phyloP scores from a whole-genome alignment of 2,888 invertebrate species.

The Furcula furcula region DNA sequence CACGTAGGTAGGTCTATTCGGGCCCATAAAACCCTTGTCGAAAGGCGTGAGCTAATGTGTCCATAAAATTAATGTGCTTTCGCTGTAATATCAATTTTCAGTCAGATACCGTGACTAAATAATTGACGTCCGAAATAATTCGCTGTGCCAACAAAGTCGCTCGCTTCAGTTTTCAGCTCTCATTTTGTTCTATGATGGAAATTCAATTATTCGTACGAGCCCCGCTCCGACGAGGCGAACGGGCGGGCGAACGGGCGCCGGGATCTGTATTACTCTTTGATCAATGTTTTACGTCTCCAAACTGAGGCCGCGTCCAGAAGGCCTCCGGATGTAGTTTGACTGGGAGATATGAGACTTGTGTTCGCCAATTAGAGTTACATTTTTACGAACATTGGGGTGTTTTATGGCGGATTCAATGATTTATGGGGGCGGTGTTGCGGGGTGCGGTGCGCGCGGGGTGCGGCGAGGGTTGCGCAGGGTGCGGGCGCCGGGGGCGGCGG shows the following conservation, averaged over 20 bases:
- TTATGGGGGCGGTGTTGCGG: conserved; percentile 77
- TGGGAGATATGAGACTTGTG: conserved; percentile 68
- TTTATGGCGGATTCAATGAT: conserved; percentile 81
- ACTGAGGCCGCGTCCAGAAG: conserved; percentile 48
- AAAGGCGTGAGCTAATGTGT: conserved; percentile 15
- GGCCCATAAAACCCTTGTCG: conserved; percentile 15
- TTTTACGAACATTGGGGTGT: conserved; percentile 79
- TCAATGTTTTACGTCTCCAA: conserved; percentile 68
- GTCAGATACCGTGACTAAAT: conserved; percentile 67
- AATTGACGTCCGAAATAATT: conserved; percentile 77
- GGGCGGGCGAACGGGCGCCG: conserved; percentile 45
- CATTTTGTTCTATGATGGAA: conserved; percentile 79
- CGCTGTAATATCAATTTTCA: conserved; percentile 58
- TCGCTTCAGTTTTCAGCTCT: conserved; percentile 77
- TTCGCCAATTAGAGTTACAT: conserved; percentile 79
- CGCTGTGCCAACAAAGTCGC: conserved; percentile 74
- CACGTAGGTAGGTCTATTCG: conserved; percentile 7
- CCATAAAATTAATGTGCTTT: conserved; percentile 39
- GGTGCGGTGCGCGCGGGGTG: conserved; percentile 59
- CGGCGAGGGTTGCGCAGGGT: conserved; percentile 69
- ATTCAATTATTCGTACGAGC: conserved; percentile 79
- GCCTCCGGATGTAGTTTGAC: conserved; percentile 58
- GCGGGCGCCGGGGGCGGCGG: conserved; percentile 65
- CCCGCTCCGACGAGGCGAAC: conserved; percentile 48
- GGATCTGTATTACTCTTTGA: conserved; percentile 65